A percentile compares a stretch with the other conserved stretches of the same genome.
Evolutionary conservation across 2,888 invertebrate species (phyloP).

Genomic region (Drosophila infuscata): DNA sequence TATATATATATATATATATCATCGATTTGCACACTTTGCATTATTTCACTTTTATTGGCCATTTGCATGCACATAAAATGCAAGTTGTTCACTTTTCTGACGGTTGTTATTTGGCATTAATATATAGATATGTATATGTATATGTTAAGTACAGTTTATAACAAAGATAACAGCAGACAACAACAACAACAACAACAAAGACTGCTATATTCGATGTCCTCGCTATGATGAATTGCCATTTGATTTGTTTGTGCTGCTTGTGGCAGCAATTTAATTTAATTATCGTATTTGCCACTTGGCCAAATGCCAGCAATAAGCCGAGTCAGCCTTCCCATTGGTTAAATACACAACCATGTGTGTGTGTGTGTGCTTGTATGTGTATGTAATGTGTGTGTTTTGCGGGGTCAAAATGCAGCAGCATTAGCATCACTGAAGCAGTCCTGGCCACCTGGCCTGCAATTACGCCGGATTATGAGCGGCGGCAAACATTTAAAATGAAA

Average conservation of each 20-base stretch:
- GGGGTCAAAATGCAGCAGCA: conserved; percentile 55
- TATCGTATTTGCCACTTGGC: conserved; percentile 84
- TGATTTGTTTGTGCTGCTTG: conserved; percentile 82
- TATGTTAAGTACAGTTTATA: conserved; percentile 47
- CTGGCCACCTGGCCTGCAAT: conserved; percentile 64
- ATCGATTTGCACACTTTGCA: conserved; percentile 4
- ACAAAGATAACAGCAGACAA: conserved; percentile 16
- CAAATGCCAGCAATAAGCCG: conserved; percentile 70
- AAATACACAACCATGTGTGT: conserved; percentile 30
- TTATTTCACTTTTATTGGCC: conserved; percentile 21
- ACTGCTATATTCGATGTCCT: conserved; percentile 29
- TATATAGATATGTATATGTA: not conserved
- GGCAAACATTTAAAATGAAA: conserved; percentile 80
- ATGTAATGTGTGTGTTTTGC: conserved; percentile 1
- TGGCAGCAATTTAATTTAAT: conserved; percentile 84
- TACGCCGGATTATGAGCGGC: conserved; percentile 69
- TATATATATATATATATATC: conserved; percentile 14
- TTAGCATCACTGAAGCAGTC: conserved; percentile 31
- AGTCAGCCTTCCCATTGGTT: conserved; percentile 58
- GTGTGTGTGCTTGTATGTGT: not conserved
- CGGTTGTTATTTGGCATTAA: conserved; percentile 21
- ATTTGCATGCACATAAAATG: conserved; percentile 34
- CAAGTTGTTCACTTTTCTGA: conserved; percentile 28
- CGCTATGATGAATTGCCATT: conserved; percentile 79
- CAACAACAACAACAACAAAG: not conserved